Evolutionary conservation across 2,888 invertebrate genomes (phyloP).

Genomic region (Cosmia pyralina): DNA sequence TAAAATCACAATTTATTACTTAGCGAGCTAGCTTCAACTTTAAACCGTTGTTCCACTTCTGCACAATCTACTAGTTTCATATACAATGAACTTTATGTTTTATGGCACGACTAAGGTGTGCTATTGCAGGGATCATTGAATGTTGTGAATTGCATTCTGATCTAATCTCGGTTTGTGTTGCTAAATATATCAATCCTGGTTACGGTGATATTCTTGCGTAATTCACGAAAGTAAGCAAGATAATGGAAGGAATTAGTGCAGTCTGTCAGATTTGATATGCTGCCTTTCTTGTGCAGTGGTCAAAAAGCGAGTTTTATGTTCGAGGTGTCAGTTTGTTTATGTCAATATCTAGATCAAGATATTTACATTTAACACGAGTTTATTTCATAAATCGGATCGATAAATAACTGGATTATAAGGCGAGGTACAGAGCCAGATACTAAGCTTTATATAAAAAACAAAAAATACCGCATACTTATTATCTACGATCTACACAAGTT

Average conservation of each 20-base stretch:
- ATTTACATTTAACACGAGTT: not conserved
- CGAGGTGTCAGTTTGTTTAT: conserved; percentile 26
- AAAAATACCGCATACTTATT: too few species aligned
- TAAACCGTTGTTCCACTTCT: conserved; percentile 45
- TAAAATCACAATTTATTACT: conserved; percentile 55
- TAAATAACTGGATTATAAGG: not conserved
- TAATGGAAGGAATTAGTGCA: conserved; percentile 48
- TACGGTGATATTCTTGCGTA: conserved; percentile 40
- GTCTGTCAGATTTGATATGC: conserved; percentile 32
- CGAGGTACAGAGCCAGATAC: not conserved
- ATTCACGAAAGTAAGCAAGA: conserved; percentile 36
- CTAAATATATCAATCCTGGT: conserved; percentile 54
- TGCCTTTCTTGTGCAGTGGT: conserved; percentile 29
- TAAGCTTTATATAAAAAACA: not conserved
- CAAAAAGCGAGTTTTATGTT: conserved; percentile 16
- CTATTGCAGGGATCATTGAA: conserved; percentile 56
- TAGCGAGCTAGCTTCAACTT: conserved; percentile 43
- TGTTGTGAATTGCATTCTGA: conserved; percentile 53
- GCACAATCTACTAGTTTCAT: conserved; percentile 41
- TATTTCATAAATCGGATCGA: conserved; percentile 6
- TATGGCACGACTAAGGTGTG: conserved; percentile 41
- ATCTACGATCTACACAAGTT: not conserved
- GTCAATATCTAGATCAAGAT: conserved; percentile 13
- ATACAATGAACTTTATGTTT: conserved; percentile 59
- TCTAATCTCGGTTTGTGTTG: conserved; percentile 51